phyloP scores from a whole-genome alignment of 2,888 invertebrate species.

The Hypselothyrea guttata region DNA sequence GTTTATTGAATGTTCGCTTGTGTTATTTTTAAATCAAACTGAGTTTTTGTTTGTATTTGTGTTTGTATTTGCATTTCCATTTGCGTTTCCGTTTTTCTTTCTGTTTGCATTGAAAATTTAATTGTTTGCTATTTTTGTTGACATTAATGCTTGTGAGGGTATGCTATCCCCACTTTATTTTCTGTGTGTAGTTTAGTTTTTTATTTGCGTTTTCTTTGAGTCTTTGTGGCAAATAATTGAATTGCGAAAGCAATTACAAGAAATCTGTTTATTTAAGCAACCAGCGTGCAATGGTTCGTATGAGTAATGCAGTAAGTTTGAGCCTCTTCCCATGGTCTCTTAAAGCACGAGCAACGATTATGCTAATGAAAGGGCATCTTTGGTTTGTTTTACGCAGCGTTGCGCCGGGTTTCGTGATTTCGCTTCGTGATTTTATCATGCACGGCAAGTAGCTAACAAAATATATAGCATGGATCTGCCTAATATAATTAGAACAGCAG shows the following conservation, averaged over 20 bases:
- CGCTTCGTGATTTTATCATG: conserved; percentile 26
- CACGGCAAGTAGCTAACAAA: conserved; percentile 50
- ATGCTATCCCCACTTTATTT: no score
- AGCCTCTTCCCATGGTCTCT: conserved; percentile 9
- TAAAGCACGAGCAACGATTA: conserved; percentile 56
- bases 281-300: conserved; percentile 47
- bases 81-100: conserved; percentile 15
- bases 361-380: conserved; percentile 64
- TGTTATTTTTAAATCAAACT: conserved; percentile 44
- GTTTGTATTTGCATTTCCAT: conserved; percentile 25
- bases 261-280: conserved; percentile 63
- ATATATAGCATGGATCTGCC: conserved; percentile 40
- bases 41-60: conserved; percentile 19
- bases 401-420: conserved; percentile 42
- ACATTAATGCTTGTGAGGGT: conserved; percentile 33
- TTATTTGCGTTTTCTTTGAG: conserved; percentile 26
- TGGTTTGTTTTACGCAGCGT: conserved; percentile 44
- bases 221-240: conserved; percentile 56
- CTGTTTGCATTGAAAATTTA: conserved; percentile 52
- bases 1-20: conserved; percentile 49
- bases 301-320: conserved; percentile 36
- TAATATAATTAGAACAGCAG: conserved; percentile 57
- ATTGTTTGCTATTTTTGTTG: conserved; percentile 57
- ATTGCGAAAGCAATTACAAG: conserved; percentile 69
- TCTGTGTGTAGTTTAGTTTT: conserved; percentile 11